phyloP scores from a whole-genome alignment of 2,797 vertebrate species.

The Pseudotriccus pelzelni region DNA sequence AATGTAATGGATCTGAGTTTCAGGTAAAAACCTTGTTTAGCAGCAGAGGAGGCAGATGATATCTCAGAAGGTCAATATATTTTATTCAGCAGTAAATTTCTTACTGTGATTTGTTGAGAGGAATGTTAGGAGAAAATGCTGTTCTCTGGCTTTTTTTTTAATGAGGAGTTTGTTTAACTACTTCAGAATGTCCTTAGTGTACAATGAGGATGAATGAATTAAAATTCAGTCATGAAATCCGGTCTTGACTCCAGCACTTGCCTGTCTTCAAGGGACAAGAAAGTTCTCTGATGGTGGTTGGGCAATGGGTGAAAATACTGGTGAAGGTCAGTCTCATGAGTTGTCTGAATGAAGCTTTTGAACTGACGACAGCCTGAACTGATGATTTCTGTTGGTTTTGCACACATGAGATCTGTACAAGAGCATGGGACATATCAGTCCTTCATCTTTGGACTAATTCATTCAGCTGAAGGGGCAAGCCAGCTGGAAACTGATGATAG shows the following conservation, averaged over 20 bases:
- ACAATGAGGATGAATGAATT: background rate
- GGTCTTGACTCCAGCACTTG: background rate
- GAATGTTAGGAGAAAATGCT: background rate
- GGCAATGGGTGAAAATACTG: background rate
- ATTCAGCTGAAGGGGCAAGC: background rate
- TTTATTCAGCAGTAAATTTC: background rate
- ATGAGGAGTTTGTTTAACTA: background rate
- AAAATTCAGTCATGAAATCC: background rate
- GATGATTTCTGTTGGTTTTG: background rate
- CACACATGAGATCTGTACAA: background rate
- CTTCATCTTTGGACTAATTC: background rate
- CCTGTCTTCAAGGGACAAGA: background rate
- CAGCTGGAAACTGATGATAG: background rate
- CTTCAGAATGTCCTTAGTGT: background rate
- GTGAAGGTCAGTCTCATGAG: background rate
- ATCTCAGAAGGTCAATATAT: background rate
- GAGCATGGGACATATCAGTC: background rate
- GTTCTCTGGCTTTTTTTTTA: background rate
- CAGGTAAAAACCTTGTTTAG: background rate
- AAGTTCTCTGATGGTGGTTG: background rate
- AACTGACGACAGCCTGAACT: background rate
- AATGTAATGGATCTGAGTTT: background rate
- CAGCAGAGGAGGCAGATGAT: background rate
- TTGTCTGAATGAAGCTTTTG: accelerated
- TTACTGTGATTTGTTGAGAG: background rate